Base-by-base conservation (phyloP, 1,140 invertebrate species). In the Branchinecta lynchi region DNA sequence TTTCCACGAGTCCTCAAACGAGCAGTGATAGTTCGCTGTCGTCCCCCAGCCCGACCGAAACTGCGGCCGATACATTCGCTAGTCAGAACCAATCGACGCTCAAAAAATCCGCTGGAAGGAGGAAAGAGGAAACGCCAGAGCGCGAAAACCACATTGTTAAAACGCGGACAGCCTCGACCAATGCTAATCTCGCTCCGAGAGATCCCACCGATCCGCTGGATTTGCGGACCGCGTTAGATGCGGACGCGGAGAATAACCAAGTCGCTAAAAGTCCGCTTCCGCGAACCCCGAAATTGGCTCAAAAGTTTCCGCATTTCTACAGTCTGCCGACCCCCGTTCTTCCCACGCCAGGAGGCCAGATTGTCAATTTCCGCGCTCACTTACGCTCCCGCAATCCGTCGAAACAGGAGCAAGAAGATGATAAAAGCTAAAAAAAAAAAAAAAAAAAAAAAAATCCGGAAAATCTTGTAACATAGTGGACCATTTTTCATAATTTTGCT, bases 71-170 rank as follows among this genome's bases (percentile, higher is more conserved):
- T 75, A 79, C 85, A 9, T 89, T 88, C 74, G 87, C 87, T 8
- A 86, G 86, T 74, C 86, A 87, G 69, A 89, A 90, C 75, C 88
- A 90, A 77, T 87, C 87, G 71, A 91, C 89, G 0, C 78, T 91
- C 66, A 90, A 90, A 76, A 91, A 91, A 44, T 43, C 44, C 44
- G 43, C 66, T 17, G 15, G 8, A 20, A 12, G 51, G 17, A 12
- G 51, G 12, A 60, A 60, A 60, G 51, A 20, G 17, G 51, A 84
- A 74, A 74, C 76, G 68, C 74, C 76, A n/a, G 71, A 76, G 6
- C 21, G 65, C 0, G 70, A 65, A 12, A 76, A 68, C 9, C 70
- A 44, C 43, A 69, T 43, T n/a, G 71, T 72, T 43, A 71, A 45
- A 67, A 71, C 71, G 65, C 71, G 74, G 71, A 73, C 74, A 45